These are phyloP conservation scores for Sipha flava DNA, from an alignment of 1,140 invertebrate species.

Conservation along the genomic window DNA sequence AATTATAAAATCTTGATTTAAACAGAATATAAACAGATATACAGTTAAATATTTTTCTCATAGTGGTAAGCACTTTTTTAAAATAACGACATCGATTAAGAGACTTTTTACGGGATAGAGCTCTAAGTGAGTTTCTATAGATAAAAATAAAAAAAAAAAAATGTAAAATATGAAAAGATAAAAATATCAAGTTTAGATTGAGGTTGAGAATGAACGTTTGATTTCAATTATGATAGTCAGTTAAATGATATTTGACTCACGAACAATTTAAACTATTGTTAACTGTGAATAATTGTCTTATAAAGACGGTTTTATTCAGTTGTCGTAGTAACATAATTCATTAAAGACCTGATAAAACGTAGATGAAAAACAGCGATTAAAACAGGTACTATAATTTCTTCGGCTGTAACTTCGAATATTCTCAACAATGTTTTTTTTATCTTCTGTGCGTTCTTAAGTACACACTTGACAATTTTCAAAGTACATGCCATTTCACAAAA, in stretches of 20 bases:
- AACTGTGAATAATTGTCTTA: background rate
- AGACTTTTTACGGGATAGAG: background rate
- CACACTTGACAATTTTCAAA: background rate
- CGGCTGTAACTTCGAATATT: background rate
- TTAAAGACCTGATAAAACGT: background rate
- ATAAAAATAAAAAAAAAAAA: too few relatives aligned
- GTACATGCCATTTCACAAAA: constrained; percentile 6
- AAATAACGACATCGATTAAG: constrained; percentile 14
- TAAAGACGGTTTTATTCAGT: too few relatives aligned
- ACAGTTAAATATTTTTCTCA: background rate
- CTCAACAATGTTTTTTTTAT: background rate
- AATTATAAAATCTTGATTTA: background rate
- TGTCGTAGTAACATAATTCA: background rate
- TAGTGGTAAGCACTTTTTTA: background rate
- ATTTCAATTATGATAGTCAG: background rate
- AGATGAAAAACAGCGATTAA: background rate
- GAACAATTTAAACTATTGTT: background rate
- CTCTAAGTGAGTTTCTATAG: background rate
- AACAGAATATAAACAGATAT: background rate
- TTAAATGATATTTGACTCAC: background rate
- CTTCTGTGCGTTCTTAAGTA: background rate
- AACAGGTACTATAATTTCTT: too few relatives aligned
- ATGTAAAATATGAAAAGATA: background rate
- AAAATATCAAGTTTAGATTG: background rate
- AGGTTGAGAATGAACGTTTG: background rate